Evolutionary conservation across 2,888 invertebrate genomes (phyloP).

Genomic region (Limnephilus marmoratus): DNA sequence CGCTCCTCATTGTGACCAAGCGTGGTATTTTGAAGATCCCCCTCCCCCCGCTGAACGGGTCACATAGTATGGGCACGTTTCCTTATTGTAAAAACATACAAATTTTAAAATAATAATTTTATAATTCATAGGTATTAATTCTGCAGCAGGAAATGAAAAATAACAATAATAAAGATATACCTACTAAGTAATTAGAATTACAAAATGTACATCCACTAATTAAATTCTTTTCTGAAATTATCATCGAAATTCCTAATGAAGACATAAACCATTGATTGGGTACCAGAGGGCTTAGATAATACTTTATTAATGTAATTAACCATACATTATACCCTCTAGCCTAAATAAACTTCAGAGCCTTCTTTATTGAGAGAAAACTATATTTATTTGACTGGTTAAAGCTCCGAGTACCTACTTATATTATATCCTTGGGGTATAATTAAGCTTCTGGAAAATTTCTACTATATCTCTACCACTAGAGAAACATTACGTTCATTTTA

Average conservation of each 20-base stretch:
- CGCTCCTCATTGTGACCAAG: too few species aligned
- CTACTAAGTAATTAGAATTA: too few species aligned
- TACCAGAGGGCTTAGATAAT: not conserved
- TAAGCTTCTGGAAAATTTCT: not conserved
- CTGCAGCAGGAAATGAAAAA: too few species aligned
- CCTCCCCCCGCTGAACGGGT: too few species aligned
- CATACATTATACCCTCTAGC: not conserved
- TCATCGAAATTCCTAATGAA: not conserved
- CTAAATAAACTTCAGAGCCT: not conserved
- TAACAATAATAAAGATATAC: too few species aligned
- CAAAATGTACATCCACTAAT: not conserved
- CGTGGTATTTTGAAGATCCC: too few species aligned
- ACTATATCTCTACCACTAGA: not conserved
- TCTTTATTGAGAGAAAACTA: not conserved
- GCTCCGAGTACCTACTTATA: not conserved
- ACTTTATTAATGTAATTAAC: not conserved
- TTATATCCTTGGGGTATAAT: not conserved
- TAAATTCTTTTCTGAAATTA: not conserved
- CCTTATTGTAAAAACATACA: too few species aligned
- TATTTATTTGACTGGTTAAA: not conserved
- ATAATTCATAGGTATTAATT: too few species aligned
- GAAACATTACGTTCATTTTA: not conserved
- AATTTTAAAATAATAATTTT: too few species aligned
- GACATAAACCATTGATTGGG: not conserved
- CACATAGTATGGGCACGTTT: too few species aligned